Evolutionary conservation across 2,888 invertebrate genomes (phyloP).

Genomic region (Phortica magna): DNA sequence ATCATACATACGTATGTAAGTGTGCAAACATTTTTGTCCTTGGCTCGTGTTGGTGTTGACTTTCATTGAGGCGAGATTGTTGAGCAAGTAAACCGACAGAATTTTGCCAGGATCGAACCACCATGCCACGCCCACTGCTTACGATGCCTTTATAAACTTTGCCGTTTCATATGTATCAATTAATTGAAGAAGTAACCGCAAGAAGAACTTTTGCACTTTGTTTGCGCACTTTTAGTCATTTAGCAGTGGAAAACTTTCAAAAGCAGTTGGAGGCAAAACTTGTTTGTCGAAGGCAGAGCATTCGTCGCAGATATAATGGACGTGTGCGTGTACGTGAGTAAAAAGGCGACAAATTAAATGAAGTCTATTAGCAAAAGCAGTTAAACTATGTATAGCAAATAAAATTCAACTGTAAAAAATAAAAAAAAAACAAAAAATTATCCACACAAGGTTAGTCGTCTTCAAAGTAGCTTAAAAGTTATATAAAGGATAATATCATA

Average conservation of each 20-base stretch:
- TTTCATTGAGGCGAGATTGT: neutral
- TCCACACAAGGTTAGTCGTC: neutral
- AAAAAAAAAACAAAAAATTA: conserved; percentile 1
- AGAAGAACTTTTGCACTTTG: conserved; percentile 53
- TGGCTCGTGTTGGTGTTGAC: neutral
- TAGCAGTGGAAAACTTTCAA: conserved; percentile 26
- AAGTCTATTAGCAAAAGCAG: conserved; percentile 24
- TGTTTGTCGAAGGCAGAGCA: neutral
- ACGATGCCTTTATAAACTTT: conserved; percentile 2
- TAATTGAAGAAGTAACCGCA: conserved; percentile 65
- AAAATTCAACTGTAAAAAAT: neutral
- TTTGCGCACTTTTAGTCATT: conserved; percentile 29
- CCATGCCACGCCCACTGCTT: neutral
- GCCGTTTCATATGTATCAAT: conserved; percentile 65
- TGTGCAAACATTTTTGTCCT: neutral
- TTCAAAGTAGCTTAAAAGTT: neutral
- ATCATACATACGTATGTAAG: neutral
- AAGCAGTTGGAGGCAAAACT: conserved; percentile 14
- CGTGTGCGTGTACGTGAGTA: neutral
- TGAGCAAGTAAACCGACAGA: neutral
- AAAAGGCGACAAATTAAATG: conserved; percentile 21
- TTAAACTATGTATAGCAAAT: conserved; percentile 10
- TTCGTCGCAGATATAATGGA: neutral
- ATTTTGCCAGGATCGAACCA: neutral
- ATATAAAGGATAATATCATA: no score